phyloP scores from a whole-genome alignment of 2,888 invertebrate species.

The Chymomyza caudatula region DNA sequence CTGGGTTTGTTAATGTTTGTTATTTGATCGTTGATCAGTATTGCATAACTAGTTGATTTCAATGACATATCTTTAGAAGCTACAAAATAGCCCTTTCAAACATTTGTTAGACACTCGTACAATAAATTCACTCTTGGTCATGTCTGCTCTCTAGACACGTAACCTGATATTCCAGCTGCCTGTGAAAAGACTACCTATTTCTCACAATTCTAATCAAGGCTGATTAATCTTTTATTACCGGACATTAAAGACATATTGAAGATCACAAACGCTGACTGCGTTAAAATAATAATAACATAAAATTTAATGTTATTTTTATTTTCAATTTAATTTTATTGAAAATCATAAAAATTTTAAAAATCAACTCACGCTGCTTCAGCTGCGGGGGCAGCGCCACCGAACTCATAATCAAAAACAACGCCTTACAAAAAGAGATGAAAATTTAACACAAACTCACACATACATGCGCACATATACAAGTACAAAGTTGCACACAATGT shows the following conservation, averaged over 20 bases:
- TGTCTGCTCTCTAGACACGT: not conserved
- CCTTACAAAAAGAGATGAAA: not conserved
- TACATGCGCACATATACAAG: no score
- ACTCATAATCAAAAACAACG: constrained; percentile 6
- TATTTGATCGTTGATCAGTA: no score
- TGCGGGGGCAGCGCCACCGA: not conserved
- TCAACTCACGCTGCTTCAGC: not conserved
- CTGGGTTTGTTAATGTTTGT: no score
- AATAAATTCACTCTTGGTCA: no score
- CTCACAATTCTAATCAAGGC: not conserved
- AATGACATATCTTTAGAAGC: no score
- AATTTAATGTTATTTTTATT: constrained; percentile 74
- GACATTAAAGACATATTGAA: no score
- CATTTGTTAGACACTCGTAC: no score
- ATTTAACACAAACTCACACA: not conserved
- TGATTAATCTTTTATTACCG: not conserved
- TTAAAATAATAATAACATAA: constrained; percentile 69
- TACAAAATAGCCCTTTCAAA: no score
- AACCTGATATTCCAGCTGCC: not conserved
- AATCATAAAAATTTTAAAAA: constrained; percentile 44
- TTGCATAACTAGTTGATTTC: no score
- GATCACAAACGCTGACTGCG: constrained; percentile 25
- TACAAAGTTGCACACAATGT: not conserved
- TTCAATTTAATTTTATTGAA: constrained; percentile 74
- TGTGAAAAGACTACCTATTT: not conserved